phyloP scores from a whole-genome alignment of 2,888 invertebrate species.

The Alviniconcha strummeri region DNA sequence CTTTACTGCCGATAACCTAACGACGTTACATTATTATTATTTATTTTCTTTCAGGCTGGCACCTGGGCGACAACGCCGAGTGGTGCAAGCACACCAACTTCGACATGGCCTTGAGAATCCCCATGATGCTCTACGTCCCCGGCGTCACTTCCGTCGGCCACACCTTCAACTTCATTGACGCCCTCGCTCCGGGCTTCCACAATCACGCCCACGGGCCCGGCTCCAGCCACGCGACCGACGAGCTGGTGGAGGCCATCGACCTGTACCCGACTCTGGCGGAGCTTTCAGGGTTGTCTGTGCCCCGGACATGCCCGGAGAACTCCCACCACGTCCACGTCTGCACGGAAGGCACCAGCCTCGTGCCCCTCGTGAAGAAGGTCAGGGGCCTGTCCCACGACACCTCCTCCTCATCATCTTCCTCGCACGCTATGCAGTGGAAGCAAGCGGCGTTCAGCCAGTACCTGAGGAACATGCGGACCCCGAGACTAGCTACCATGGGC shows the following conservation, averaged over 20 bases:
- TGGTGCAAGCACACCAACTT: slow-evolving; percentile 61
- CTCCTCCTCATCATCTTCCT: neutral
- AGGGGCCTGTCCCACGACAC: neutral
- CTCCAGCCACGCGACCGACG: slow-evolving; percentile 36
- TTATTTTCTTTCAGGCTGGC: slow-evolving; percentile 47
- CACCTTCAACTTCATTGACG: slow-evolving; percentile 14
- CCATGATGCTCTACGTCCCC: slow-evolving; percentile 58
- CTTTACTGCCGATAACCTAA: too few relatives aligned
- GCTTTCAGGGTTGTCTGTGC: slow-evolving; percentile 43
- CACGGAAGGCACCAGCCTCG: slow-evolving; percentile 44
- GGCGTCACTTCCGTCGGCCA: slow-evolving; percentile 45
- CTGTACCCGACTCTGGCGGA: slow-evolving; percentile 55
- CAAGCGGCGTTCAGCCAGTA: slow-evolving; percentile 36
- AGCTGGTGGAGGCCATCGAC: slow-evolving; percentile 53
- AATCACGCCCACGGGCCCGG: neutral
- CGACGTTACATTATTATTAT: too few relatives aligned
- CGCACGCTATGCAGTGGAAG: slow-evolving; percentile 25
- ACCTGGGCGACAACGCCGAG: slow-evolving; percentile 58
- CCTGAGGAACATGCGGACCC: slow-evolving; percentile 10
- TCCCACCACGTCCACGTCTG: slow-evolving; percentile 36
- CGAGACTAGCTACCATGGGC: slow-evolving; percentile 42
- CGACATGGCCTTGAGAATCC: slow-evolving; percentile 58
- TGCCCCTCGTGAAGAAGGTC: slow-evolving; percentile 37
- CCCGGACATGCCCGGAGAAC: slow-evolving; percentile 31
- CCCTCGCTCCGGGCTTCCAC: slow-evolving; percentile 1